Base-by-base conservation (phyloP, 2,888 invertebrate species). In the Melanostoma scalare region DNA sequence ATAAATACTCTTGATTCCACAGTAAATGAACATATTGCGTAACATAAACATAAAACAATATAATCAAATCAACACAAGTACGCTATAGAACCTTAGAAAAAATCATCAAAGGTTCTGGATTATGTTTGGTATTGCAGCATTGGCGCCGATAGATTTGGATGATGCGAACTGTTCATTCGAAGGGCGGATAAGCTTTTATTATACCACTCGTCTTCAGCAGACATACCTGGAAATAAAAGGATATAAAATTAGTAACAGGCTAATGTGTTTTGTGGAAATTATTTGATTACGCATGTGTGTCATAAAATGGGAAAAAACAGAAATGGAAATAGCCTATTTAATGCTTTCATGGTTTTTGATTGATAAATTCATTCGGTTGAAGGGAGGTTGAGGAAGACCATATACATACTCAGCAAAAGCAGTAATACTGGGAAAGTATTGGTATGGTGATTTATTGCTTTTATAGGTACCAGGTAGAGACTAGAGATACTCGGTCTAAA, bases 101-200 rank as follows among this genome's bases (percentile, higher is more conserved):
- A 90, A 89, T 91, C 91, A 88, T 91, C 91, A 89, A 90, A 90
- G 87, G 89, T 90, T 87, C 90, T 91, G 92, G 94, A 96, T 96
- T 97, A 97, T 96, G 97, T 97, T 93, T 99, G 98, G 92, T 99
- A 99, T 91, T 98, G 98, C 87, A 99, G 93, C 96, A 99, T 98
- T 76, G 98, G 98, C 88, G 98, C 97, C 76, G 97, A 95, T 89
- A 98, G 94, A 93, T 98, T 98, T 87, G 98, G 97, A 92, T 98
- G 97, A 92, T 98, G 97, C 68, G 97, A 96, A 89, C 96, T 95
- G 93, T 98, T 98, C 98, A 99, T 99, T 91, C 98, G 94, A 88
- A 99, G 94, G 71, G 98, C 98, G 79, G 98, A 98, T 89, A 99
- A 93, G 89, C 98, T 98, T 93, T 98, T 98, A 93, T 98, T 99